Conservation (phyloP, 2,113 vertebrate genomes). For the Alces alces region DNA sequence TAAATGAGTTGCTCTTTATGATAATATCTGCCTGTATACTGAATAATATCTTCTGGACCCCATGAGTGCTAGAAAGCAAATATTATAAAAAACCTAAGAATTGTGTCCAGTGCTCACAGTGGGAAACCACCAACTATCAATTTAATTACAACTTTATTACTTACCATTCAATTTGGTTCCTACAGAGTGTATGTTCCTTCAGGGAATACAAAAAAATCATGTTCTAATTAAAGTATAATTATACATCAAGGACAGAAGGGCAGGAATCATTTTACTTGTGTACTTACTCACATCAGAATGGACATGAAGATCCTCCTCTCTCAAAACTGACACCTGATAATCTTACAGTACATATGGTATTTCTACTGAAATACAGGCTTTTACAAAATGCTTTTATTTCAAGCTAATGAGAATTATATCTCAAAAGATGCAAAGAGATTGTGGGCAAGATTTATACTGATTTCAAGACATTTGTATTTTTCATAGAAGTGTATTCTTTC, state of each 20-base stretch:
- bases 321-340: accelerated
- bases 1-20: background rate
- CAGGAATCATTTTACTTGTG: background rate
- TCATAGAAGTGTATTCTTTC: background rate
- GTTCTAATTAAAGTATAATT: slow-evolving; percentile 42
- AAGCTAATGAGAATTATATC: background rate
- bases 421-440: background rate
- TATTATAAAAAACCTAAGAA: background rate
- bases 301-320: background rate
- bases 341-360: accelerated
- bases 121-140: background rate
- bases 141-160: slow-evolving; percentile 35
- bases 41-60: background rate
- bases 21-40: background rate
- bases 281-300: background rate
- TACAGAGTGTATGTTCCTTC: slow-evolving; percentile 2
- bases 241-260: background rate
- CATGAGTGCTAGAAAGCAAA: background rate
- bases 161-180: slow-evolving; percentile 11
- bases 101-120: background rate
- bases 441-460: background rate
- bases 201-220: slow-evolving; percentile 11
- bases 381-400: background rate
- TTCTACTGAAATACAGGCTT: background rate
- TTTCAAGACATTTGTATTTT: background rate